These are phyloP conservation scores for Podarcis raffonei DNA, from an alignment of 2,113 vertebrate genomes.

Conservation along the genomic window DNA sequence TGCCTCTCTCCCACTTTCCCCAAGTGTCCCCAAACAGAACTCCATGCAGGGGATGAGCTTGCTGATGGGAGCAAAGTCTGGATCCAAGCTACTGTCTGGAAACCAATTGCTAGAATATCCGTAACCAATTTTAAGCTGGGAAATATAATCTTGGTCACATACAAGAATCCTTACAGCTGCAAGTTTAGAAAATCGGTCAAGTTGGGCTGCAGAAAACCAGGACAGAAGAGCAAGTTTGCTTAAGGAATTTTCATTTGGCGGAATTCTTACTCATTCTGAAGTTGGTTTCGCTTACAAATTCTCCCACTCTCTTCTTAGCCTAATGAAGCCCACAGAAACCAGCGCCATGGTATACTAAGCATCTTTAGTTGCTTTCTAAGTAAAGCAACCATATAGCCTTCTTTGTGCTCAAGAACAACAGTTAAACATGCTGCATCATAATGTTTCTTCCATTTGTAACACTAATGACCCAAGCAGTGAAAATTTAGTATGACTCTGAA, in stretches of 20 bases:
- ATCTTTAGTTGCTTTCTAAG: not conserved
- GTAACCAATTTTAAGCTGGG: not conserved
- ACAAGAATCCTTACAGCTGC: not conserved
- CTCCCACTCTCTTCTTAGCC: not conserved
- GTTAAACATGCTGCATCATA: not conserved
- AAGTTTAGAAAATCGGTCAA: not conserved
- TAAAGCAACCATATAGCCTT: not conserved
- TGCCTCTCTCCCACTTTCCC: no score
- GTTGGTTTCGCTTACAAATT: conserved; percentile 1
- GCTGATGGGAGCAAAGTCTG: not conserved
- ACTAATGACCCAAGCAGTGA: not conserved
- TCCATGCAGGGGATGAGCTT: not conserved
- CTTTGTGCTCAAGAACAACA: not conserved
- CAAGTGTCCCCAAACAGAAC: not conserved
- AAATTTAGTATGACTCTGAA: not conserved
- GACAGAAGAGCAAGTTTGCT: not conserved
- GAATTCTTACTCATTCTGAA: not conserved
- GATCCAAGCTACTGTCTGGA: not conserved
- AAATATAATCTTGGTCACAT: not conserved
- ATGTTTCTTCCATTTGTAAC: not conserved
- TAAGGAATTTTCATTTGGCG: not conserved
- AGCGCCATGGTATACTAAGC: not conserved
- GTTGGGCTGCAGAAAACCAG: not conserved
- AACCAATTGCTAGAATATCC: not conserved
- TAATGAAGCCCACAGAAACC: not conserved